Evolutionary conservation across 1,140 invertebrate species (phyloP).

Genomic region (Nilaparvata lugens): DNA sequence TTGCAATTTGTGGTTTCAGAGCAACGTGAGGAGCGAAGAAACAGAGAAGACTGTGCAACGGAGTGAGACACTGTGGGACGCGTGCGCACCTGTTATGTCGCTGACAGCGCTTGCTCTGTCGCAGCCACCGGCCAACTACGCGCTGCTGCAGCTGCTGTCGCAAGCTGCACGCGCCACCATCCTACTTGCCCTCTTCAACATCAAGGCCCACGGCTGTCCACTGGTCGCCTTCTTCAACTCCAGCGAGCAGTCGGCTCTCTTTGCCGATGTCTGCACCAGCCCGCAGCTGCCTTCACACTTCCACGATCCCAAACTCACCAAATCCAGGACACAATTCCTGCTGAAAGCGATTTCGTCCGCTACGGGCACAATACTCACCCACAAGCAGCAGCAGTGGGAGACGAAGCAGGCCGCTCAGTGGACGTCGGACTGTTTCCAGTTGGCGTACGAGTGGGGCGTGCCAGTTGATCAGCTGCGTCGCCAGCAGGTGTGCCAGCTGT

Average conservation of each 20-base stretch:
- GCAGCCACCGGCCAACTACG: conserved; percentile 61
- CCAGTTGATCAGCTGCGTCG: conserved; percentile 62
- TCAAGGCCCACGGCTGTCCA: conserved; percentile 58
- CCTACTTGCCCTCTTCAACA: conserved; percentile 65
- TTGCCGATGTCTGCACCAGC: conserved; percentile 38
- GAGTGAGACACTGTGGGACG: conserved; percentile 52
- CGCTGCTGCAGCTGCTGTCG: conserved; percentile 52
- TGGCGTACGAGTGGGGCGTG: conserved; percentile 72
- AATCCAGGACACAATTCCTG: conserved; percentile 36
- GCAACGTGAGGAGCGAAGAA: conserved; percentile 32
- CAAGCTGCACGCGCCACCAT: conserved; percentile 52
- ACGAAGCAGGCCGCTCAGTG: conserved; percentile 36
- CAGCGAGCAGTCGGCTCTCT: conserved; percentile 39
- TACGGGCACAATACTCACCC: conserved; percentile 18
- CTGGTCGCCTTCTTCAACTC: conserved; percentile 68
- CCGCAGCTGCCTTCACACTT: conserved; percentile 32
- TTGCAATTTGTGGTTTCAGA: not conserved
- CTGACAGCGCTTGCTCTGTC: conserved; percentile 67
- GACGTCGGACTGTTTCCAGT: conserved; percentile 56
- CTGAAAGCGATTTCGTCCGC: conserved; percentile 33
- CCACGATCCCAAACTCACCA: conserved; percentile 32
- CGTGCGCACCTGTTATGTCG: conserved; percentile 35
- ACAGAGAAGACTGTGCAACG: conserved; percentile 43
- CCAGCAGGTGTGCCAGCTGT: conserved; percentile 68
- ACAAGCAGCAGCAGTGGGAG: conserved; percentile 19